A percentile compares a stretch with the other conserved stretches of the same genome.
These are phyloP conservation scores for Aporophyla nigra DNA, from an alignment of 2,888 invertebrate genomes.

Conservation along the genomic window DNA sequence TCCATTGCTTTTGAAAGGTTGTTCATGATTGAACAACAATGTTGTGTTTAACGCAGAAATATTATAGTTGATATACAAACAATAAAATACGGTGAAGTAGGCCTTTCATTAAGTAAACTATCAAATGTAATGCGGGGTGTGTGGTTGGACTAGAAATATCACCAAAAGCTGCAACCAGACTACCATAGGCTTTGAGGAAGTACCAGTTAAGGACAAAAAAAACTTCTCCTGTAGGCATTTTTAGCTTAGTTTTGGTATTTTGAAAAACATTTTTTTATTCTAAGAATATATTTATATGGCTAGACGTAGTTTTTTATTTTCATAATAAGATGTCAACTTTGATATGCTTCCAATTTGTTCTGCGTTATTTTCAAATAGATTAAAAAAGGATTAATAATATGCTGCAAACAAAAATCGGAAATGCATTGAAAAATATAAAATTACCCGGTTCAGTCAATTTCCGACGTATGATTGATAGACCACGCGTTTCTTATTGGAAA, in stretches of 20 bases:
- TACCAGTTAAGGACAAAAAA: not conserved
- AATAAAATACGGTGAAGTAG: not conserved
- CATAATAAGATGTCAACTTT: not conserved
- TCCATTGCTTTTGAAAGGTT: constrained; percentile 16
- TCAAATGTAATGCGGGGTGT: not conserved
- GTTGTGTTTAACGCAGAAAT: constrained; percentile 1
- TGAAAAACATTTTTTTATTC: not conserved
- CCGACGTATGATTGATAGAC: constrained; percentile 48
- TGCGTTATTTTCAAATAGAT: constrained; percentile 1
- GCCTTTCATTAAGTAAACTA: not conserved
- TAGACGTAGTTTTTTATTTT: not conserved
- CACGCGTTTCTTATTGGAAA: constrained; percentile 59
- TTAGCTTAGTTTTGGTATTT: not conserved
- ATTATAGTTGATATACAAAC: not conserved
- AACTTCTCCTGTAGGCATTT: not conserved
- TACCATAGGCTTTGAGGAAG: not conserved
- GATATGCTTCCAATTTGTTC: not conserved
- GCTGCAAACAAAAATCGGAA: not conserved
- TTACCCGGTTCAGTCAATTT: not conserved
- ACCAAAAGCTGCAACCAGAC: not conserved
- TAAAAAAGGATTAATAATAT: not conserved
- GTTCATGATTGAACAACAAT: not conserved
- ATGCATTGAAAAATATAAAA: constrained; percentile 8
- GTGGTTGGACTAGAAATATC: not conserved
- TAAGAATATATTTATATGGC: not conserved